phyloP scores from a whole-genome alignment of 1,140 invertebrate species.

The Hycleus cichorii region DNA sequence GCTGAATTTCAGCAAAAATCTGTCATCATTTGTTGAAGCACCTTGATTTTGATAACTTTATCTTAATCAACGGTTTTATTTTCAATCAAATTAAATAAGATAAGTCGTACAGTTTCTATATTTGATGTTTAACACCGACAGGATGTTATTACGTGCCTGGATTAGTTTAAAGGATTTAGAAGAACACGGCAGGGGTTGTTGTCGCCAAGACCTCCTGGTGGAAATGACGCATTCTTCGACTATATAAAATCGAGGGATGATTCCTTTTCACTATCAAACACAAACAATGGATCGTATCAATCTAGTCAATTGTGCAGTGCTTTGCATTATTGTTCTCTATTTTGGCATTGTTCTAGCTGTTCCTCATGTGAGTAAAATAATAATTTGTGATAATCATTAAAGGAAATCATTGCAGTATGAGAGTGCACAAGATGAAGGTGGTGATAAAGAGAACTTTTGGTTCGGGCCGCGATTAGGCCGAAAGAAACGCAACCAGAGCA shows the following conservation, averaged over 20 bases:
- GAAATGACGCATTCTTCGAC: conserved; percentile 5
- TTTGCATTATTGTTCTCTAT: conserved; percentile 1
- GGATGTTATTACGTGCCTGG: conserved; percentile 5
- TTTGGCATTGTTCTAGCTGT: background rate
- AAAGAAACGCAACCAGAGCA: conserved; percentile 13
- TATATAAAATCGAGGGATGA: conserved; percentile 16
- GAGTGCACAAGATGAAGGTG: background rate
- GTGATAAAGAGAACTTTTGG: conserved; percentile 5
- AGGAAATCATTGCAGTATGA: background rate
- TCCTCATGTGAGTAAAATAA: conserved; percentile 6
- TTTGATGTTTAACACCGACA: background rate
- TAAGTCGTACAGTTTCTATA: background rate
- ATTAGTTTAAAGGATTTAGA: conserved; percentile 16
- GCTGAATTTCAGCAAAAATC: too few species aligned
- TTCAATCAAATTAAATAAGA: background rate
- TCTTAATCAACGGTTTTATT: background rate
- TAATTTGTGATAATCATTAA: background rate
- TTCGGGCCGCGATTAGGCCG: conserved; percentile 13
- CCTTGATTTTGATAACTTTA: background rate
- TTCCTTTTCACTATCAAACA: background rate
- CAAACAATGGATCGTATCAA: conserved; percentile 10
- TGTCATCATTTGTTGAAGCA: too few species aligned
- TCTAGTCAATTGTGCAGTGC: background rate
- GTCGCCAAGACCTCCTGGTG: conserved; percentile 20
- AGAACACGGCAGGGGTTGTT: conserved; percentile 23